Evolutionary conservation across 2,797 vertebrate genomes (phyloP), one percentile per base, ranked within the genome.

Genomic region (Lepidocolaptes lacrymiger): DNA sequence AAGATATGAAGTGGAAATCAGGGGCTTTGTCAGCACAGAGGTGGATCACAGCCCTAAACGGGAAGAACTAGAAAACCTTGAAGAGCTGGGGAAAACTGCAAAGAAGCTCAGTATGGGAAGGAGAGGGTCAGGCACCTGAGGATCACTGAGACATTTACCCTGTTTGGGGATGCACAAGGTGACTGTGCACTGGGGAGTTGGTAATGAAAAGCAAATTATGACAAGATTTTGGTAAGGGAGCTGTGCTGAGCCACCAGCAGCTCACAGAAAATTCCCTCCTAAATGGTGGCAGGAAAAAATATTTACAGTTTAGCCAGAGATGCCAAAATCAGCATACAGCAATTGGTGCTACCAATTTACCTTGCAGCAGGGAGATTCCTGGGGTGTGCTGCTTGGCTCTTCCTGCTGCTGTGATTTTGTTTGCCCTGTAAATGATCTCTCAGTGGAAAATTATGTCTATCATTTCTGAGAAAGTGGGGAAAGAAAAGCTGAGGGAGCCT

Each of bases 41-140:
- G 10, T 48, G 14, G 48, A 62, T 76, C 46, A 51, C 1, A 22
- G 37, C 37, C n/a, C 44, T 27, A 54, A 62, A 82, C 0, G 0
- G 21, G 17, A 85, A 78, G 66, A 79, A 79, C 7, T 12, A 32
- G n/a, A 79, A 82, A 88, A 48, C 20, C 11, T 52, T 10, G 26
- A 69, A 24, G 64, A 74, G 39, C 6, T 59, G 41, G 48, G 48
- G 32, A 63, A 80, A 41, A 34, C 0, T 19, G 16, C n/a, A 51
- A 88, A 2, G 7, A 56, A 77, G 26, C 11, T 61, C 19, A 19
- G 2, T 44, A 48, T 20, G 48, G 36, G 34, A 66, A 48, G 34
- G 48, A 49, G 19, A 46, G 1, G 2, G n/a, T 39, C 22, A 23
- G 2, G 2, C 6, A 10, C 19, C 23, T 43, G 43, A 39, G 37